phyloP scores from a whole-genome alignment of 2,113 vertebrate genomes.

The Hassar affinis region DNA sequence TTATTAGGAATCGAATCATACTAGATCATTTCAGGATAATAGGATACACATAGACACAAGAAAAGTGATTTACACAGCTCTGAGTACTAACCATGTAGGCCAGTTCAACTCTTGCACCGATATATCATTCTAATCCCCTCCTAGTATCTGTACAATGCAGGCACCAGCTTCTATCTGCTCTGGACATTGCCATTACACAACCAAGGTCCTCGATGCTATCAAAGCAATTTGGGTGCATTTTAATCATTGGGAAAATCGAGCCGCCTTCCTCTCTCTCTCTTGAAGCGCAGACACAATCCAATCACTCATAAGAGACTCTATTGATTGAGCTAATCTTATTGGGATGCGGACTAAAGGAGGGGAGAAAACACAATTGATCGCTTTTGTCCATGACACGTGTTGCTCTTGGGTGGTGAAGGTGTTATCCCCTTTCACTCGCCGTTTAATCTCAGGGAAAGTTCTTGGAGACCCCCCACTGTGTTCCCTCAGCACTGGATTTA shows the following conservation, averaged over 20 bases:
- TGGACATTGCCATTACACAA: constrained; percentile 69
- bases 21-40: neutral
- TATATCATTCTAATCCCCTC: constrained; percentile 22
- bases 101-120: neutral
- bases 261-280: constrained; percentile 57
- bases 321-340: constrained; percentile 84
- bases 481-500: neutral
- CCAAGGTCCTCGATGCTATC: constrained; percentile 81
- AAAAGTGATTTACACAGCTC: neutral
- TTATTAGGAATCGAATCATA: neutral
- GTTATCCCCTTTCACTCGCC: constrained; percentile 72
- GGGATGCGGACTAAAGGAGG: constrained; percentile 67
- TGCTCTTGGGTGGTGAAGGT: constrained; percentile 66
- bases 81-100: neutral
- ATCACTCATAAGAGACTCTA: constrained; percentile 79
- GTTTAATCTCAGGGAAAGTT: constrained; percentile 67
- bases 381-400: constrained; percentile 77
- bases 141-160: constrained; percentile 46
- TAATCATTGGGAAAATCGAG: constrained; percentile 82
- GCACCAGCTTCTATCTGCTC: constrained; percentile 64
- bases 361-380: constrained; percentile 72
- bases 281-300: constrained; percentile 73
- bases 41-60: neutral
- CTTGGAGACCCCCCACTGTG: constrained; percentile 36
- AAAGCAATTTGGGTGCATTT: constrained; percentile 76